These are phyloP conservation scores for Ondatra zibethicus DNA, from an alignment of 2,113 vertebrate species.

Conservation along the genomic window DNA sequence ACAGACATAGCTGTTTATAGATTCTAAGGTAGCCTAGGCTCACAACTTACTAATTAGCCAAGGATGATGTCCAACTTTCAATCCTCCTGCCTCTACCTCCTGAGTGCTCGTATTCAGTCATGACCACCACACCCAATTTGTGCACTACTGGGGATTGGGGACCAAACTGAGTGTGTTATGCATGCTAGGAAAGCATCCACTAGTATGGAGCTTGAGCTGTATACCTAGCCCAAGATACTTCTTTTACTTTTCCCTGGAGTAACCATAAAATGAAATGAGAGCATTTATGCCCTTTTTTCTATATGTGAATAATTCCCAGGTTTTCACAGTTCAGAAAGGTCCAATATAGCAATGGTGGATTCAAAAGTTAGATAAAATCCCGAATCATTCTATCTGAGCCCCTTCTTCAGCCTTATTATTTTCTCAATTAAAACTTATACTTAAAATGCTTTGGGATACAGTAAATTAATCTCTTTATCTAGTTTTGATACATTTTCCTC, in stretches of 20 bases:
- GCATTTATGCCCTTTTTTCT: not conserved
- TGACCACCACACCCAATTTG: not conserved
- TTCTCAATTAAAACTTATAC: slow-evolving; percentile 26
- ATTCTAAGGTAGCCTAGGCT: not conserved
- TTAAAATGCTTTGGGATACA: not conserved
- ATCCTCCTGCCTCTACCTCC: not conserved
- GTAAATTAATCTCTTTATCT: slow-evolving; percentile 27
- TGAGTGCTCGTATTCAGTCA: not conserved
- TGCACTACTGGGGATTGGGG: not conserved
- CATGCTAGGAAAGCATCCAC: not conserved
- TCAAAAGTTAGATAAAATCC: not conserved
- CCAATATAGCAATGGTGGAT: not conserved
- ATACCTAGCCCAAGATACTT: not conserved
- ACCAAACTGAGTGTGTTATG: not conserved
- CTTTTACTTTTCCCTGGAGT: not conserved
- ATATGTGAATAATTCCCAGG: not conserved
- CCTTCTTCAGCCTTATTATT: not conserved
- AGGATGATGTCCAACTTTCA: not conserved
- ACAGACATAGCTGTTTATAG: not conserved
- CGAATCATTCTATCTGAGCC: not conserved
- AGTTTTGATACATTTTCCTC: slow-evolving; percentile 56
- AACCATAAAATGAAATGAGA: not conserved
- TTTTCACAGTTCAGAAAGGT: not conserved
- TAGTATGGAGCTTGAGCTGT: not conserved
- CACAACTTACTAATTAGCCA: not conserved